These are phyloP conservation scores for Scytalopus superciliaris DNA, from an alignment of 2,113 vertebrate species.

Conservation along the genomic window DNA sequence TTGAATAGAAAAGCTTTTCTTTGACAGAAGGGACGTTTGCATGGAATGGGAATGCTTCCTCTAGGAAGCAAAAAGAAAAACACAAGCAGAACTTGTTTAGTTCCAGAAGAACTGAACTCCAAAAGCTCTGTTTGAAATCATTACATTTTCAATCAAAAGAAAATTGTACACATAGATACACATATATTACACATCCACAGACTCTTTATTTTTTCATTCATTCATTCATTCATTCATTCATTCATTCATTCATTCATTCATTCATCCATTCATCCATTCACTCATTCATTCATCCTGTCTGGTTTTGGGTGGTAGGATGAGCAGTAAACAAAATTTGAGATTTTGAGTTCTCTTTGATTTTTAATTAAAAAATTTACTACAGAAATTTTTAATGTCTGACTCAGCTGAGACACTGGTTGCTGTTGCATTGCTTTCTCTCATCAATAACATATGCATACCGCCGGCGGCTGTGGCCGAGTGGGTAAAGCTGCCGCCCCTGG, in stretches of 20 bases:
- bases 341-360: neutral
- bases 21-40: neutral
- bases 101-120: neutral
- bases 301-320: rapidly evolving
- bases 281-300: neutral
- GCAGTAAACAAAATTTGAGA: neutral
- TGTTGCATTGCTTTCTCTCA: neutral
- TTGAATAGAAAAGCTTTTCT: neutral
- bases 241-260: neutral
- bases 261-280: neutral
- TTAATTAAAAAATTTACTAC: neutral
- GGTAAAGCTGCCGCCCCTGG: too few species aligned
- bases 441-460: neutral
- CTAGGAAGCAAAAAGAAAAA: neutral
- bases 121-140: neutral
- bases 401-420: neutral
- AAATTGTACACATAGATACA: neutral
- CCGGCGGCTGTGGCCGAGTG: too few species aligned
- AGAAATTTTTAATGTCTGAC: neutral
- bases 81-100: neutral
- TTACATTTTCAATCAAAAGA: neutral
- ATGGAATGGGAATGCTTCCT: neutral
- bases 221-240: neutral
- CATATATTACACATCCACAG: neutral
- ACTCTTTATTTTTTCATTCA: neutral